Conservation (phyloP, 2,113 vertebrate genomes). For the Bucco capensis region DNA sequence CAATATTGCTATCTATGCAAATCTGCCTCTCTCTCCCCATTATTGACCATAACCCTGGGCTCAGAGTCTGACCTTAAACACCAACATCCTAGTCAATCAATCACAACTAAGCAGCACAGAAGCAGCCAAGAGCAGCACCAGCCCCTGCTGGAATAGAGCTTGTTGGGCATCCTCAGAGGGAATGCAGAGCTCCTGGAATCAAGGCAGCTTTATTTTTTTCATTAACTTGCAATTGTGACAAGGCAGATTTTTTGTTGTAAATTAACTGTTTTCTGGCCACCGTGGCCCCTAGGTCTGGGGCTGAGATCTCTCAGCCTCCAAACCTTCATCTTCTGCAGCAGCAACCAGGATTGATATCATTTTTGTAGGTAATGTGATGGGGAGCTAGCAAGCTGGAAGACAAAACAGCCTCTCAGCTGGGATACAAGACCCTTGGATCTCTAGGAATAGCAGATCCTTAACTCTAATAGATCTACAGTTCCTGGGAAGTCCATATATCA, state of each 20-base stretch:
- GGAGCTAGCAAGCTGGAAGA: too few species aligned
- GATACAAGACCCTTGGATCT: background rate
- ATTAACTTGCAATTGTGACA: background rate
- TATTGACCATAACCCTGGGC: background rate
- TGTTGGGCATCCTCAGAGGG: background rate
- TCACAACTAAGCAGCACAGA: background rate
- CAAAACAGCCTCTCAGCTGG: too few species aligned
- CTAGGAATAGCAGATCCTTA: background rate
- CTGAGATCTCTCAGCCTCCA: background rate
- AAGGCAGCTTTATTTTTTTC: background rate
- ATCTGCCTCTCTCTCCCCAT: background rate
- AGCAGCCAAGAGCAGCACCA: background rate
- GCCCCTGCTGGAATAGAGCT: background rate
- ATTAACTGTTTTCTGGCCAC: background rate
- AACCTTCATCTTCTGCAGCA: background rate
- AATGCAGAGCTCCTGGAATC: background rate
- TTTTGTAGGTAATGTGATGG: too few species aligned
- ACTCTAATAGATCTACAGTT: background rate
- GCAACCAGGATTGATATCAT: background rate
- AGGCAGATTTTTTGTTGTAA: background rate
- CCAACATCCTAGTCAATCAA: slow-evolving; percentile 9
- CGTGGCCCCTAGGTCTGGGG: background rate
- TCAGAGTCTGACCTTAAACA: slow-evolving; percentile 34
- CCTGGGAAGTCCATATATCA: background rate
- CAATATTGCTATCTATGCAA: background rate